Base-by-base conservation (phyloP, 1,140 invertebrate species). In the Drosophila sulfurigaster region DNA sequence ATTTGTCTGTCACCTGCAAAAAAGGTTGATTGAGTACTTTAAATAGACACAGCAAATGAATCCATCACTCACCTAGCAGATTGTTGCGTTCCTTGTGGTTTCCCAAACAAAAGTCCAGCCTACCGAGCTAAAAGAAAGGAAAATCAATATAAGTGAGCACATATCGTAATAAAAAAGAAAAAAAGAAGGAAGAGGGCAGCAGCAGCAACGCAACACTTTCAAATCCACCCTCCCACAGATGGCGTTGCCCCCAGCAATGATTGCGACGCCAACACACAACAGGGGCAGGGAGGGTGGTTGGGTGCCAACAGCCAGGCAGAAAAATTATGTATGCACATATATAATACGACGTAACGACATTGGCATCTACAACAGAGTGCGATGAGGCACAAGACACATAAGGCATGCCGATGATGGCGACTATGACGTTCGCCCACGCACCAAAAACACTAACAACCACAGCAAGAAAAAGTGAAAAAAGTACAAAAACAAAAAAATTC, bases 271-370 rank as follows among this genome's bases (percentile, higher is more conserved):
- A 63, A 73, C 74, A 71, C 51, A 45, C 16, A 28, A 25, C 54
- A 52, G 6, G 16, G 45, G 13, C 32, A 5, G n/a, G 45, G 8
- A 8, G 30, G 3, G 25, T 8, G 52, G 43, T 38, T 2, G 43
- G 16, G 20, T 54, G 49, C 13, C 35, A 75, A 48, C 46, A 54
- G 38, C 16, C 54, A 63, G 8, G 35, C 35, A 38, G 35, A 66
- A 57, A 32, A 49, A 43, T 43, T 28, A 49, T 49, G 51, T 52
- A 51, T 54, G 20, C 38, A 54, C 49, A 54, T 65, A 35, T 25
- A 28, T 41, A 51, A 38, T 41, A 57, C 73, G 78, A 87, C 83
- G 83, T 88, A 88, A 89, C 74, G 73, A 83, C 77, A 89, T 88
- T 83, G 83, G 81, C 85, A 87, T 75, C 59, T 59, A 57, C 35